Conservation (phyloP, 2,797 vertebrate genomes). For the Rhabdophis nuchalis region DNA sequence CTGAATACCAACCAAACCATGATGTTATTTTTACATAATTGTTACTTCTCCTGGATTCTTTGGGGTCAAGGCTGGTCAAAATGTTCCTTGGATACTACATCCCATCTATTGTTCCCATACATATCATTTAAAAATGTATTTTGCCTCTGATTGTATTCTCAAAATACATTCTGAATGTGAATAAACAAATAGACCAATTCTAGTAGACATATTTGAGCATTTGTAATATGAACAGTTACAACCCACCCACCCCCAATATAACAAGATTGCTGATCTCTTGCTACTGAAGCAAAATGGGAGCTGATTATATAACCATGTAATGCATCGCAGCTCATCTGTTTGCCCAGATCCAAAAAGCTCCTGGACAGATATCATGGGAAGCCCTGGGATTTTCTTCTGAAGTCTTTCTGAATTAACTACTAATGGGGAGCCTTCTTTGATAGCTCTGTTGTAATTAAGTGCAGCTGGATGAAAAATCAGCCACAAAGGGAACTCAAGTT, state of each 20-base stretch:
- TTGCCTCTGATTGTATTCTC: not conserved
- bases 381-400: slow-evolving; percentile 77
- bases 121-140: not conserved
- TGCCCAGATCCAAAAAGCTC: slow-evolving; percentile 69
- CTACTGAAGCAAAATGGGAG: slow-evolving; percentile 40
- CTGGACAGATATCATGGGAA: slow-evolving; percentile 70
- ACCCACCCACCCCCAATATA: not conserved
- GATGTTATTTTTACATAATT: not conserved
- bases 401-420: slow-evolving; percentile 77
- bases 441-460: slow-evolving; percentile 78
- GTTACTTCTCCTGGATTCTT: not conserved
- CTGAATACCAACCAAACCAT: not conserved
- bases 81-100: not conserved
- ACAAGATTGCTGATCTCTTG: not conserved
- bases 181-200: not conserved
- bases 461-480: slow-evolving; percentile 77
- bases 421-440: slow-evolving; percentile 80
- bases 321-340: slow-evolving; percentile 61
- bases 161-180: not conserved
- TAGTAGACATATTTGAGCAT: not conserved
- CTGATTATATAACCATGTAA: slow-evolving; percentile 55
- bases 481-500: slow-evolving; percentile 78
- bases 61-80: not conserved
- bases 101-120: not conserved
- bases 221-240: not conserved